Percentiles rank a stretch among this genome's conserved stretches.
phyloP scores from a whole-genome alignment of 2,797 vertebrate genomes.

The Pseudochaenichthys georgianus region DNA sequence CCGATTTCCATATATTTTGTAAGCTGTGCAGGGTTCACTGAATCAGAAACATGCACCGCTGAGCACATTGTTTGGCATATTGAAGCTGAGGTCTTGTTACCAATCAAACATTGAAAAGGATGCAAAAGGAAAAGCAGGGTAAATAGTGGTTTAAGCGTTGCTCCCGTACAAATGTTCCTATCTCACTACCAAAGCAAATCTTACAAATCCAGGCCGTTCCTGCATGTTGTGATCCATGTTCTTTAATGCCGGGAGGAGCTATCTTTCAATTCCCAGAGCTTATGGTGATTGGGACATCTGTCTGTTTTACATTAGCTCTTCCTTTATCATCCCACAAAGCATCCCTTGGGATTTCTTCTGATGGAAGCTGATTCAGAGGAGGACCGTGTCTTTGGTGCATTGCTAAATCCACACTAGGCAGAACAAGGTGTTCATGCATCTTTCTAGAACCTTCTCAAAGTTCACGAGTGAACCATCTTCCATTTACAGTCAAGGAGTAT shows the following conservation, averaged over 20 bases:
- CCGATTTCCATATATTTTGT: slow-evolving; percentile 32
- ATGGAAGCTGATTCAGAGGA: slow-evolving; percentile 63
- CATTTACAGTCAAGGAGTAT: slow-evolving; percentile 64
- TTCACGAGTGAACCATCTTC: slow-evolving; percentile 60
- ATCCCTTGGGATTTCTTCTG: slow-evolving; percentile 60
- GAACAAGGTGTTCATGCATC: slow-evolving; percentile 57
- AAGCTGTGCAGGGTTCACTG: slow-evolving; percentile 23
- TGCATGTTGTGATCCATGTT: slow-evolving; percentile 63
- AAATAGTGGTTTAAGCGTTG: slow-evolving; percentile 26
- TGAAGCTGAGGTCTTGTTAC: slow-evolving; percentile 7
- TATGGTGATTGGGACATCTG: slow-evolving; percentile 72
- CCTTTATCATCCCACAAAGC: slow-evolving; percentile 74
- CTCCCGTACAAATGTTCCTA: background rate
- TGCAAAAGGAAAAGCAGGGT: background rate
- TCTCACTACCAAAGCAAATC: slow-evolving; percentile 47
- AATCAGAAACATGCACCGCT: slow-evolving; percentile 33
- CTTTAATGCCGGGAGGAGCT: slow-evolving; percentile 56
- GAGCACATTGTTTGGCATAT: slow-evolving; percentile 11
- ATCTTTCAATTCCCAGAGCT: slow-evolving; percentile 64
- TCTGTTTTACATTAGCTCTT: slow-evolving; percentile 62
- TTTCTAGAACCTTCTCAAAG: slow-evolving; percentile 64
- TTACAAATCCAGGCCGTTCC: slow-evolving; percentile 37
- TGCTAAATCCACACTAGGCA: slow-evolving; percentile 72
- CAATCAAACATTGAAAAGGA: slow-evolving; percentile 4
- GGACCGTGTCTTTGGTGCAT: slow-evolving; percentile 59